These are phyloP conservation scores for Perccottus glenii DNA, from an alignment of 2,113 vertebrate genomes.

Conservation along the genomic window DNA sequence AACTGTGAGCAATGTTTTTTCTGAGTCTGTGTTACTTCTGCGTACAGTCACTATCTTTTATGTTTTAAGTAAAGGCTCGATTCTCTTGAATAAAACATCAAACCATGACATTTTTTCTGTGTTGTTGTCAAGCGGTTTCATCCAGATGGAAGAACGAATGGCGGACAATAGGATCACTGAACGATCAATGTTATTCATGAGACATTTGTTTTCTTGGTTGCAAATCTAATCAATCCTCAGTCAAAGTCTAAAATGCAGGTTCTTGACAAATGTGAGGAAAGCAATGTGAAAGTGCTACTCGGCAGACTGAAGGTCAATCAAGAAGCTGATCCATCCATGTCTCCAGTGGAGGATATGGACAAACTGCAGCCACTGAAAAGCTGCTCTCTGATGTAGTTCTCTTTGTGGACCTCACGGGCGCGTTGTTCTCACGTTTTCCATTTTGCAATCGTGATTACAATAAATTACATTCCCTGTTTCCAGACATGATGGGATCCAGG, in stretches of 20 bases:
- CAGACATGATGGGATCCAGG: slow-evolving; percentile 76
- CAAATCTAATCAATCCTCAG: slow-evolving; percentile 24
- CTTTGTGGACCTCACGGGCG: slow-evolving; percentile 67
- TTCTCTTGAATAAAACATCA: slow-evolving; percentile 65
- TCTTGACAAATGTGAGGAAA: slow-evolving; percentile 32
- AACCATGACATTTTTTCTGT: slow-evolving; percentile 18
- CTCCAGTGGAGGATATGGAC: slow-evolving; percentile 14
- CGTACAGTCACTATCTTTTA: slow-evolving; percentile 7
- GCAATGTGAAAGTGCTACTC: not conserved
- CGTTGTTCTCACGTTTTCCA: slow-evolving; percentile 75
- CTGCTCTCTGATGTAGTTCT: slow-evolving; percentile 51
- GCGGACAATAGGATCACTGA: slow-evolving; percentile 4
- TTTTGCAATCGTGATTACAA: slow-evolving; percentile 68
- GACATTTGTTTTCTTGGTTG: slow-evolving; percentile 43
- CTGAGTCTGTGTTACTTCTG: slow-evolving; percentile 10
- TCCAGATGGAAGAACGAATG: not conserved
- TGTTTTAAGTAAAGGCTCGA: slow-evolving; percentile 19
- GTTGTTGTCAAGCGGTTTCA: slow-evolving; percentile 19
- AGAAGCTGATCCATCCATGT: slow-evolving; percentile 26
- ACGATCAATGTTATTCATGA: slow-evolving; percentile 32
- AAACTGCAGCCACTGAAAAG: not conserved
- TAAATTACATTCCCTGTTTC: slow-evolving; percentile 73
- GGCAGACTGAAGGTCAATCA: slow-evolving; percentile 44
- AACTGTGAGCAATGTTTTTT: not conserved
- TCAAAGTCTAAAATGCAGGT: slow-evolving; percentile 27